Conservation (phyloP, 2,797 vertebrate species). For the Cuculus canorus region DNA sequence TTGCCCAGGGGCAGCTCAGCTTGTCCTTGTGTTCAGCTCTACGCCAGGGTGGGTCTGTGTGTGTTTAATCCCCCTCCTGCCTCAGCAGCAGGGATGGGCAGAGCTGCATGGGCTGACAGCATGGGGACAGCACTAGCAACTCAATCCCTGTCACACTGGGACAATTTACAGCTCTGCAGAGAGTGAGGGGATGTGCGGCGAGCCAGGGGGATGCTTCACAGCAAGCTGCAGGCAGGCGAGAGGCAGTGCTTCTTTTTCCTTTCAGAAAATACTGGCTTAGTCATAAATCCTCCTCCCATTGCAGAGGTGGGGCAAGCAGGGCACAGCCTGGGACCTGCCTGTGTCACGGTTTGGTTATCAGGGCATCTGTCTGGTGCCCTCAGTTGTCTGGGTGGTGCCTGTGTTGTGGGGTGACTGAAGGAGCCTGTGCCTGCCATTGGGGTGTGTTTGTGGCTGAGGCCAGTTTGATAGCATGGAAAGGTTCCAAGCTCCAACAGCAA, state of each 20-base stretch:
- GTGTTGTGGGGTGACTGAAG: background rate
- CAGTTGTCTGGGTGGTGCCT: too few relatives aligned
- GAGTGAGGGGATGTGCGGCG: background rate
- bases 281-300: background rate
- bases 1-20: background rate
- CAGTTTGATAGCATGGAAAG: rapidly evolving
- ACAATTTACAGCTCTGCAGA: background rate
- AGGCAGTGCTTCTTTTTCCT: background rate
- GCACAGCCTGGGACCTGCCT: background rate
- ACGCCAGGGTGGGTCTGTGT: rapidly evolving
- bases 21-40: background rate
- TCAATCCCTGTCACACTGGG: background rate
- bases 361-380: background rate
- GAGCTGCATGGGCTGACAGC: background rate
- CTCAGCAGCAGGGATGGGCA: background rate
- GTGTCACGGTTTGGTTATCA: background rate
- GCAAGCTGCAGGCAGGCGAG: background rate
- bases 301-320: background rate
- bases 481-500: background rate
- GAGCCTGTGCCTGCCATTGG: background rate
- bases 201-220: background rate
- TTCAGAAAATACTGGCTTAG: background rate
- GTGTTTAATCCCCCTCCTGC: background rate
- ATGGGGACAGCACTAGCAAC: background rate
- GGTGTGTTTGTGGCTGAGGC: background rate